phyloP scores from a whole-genome alignment of 2,888 invertebrate species.

The Acanthococcus lagerstroemiae region DNA sequence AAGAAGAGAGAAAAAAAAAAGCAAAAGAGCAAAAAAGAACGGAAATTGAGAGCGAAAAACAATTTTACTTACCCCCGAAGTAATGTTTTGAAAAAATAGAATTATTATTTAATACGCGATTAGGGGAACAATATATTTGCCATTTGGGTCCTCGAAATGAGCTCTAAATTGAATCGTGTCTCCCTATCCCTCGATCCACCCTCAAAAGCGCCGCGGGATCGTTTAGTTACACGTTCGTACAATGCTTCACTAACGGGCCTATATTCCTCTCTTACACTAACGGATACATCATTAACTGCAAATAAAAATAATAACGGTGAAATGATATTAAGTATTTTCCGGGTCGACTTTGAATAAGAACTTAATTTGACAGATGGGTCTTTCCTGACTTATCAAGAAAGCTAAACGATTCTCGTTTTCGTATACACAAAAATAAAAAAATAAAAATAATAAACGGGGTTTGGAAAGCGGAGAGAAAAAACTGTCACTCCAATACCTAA shows the following conservation, averaged over 20 bases:
- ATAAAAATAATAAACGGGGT: no score
- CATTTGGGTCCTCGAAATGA: slow-evolving; percentile 32
- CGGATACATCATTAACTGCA: slow-evolving; percentile 29
- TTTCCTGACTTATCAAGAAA: slow-evolving; percentile 29
- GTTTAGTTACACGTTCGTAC: slow-evolving; percentile 20
- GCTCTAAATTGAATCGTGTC: slow-evolving; percentile 29
- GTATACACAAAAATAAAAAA: slow-evolving; percentile 1
- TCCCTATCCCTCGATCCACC: slow-evolving; percentile 16
- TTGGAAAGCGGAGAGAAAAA: slow-evolving; percentile 9
- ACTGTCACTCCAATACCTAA: slow-evolving; percentile 16
- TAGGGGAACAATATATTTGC: slow-evolving; percentile 32
- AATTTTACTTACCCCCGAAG: slow-evolving; percentile 30
- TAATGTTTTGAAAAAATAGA: slow-evolving; percentile 32
- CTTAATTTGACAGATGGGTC: slow-evolving; percentile 30
- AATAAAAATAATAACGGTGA: slow-evolving; percentile 29
- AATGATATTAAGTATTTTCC: slow-evolving; percentile 29
- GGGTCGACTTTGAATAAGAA: slow-evolving; percentile 30
- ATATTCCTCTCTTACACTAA: slow-evolving; percentile 26
- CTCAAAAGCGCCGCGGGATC: slow-evolving; percentile 24
- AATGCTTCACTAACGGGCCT: slow-evolving; percentile 12
- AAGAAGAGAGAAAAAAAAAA: background rate
- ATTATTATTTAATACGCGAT: slow-evolving; percentile 32
- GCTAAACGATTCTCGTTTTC: slow-evolving; percentile 21
- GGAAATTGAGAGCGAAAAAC: slow-evolving; percentile 18
- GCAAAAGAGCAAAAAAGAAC: slow-evolving; percentile 1